These are phyloP conservation scores for Euleptes europaea DNA, from an alignment of 2,113 vertebrate genomes.

Conservation along the genomic window DNA sequence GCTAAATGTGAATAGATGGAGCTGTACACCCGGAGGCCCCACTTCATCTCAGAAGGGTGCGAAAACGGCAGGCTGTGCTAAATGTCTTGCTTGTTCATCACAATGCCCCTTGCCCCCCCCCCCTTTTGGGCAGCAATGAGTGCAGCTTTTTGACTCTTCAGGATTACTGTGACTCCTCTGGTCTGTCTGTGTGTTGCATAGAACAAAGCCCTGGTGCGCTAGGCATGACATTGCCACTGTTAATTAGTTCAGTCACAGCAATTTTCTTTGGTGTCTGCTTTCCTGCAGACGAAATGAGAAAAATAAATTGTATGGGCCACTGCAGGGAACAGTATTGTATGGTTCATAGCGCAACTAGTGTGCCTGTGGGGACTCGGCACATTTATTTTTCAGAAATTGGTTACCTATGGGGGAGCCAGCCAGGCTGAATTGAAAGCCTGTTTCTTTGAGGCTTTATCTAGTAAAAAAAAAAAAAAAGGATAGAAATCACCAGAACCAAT, in stretches of 20 bases:
- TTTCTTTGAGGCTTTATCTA: not conserved
- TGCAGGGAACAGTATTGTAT: conserved; percentile 5
- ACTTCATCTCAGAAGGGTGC: not conserved
- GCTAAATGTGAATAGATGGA: conserved; percentile 3
- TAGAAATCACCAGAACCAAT: rapidly evolving
- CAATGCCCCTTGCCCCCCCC: not conserved
- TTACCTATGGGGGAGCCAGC: not conserved
- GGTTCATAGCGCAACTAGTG: not conserved
- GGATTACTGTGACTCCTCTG: conserved; percentile 4
- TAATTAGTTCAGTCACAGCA: conserved; percentile 50
- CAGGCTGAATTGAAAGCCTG: not conserved
- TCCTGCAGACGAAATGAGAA: conserved; percentile 57
- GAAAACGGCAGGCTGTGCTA: not conserved
- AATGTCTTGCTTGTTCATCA: not conserved
- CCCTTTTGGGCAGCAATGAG: not conserved
- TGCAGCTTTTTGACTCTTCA: conserved; percentile 26
- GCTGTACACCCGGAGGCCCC: not conserved
- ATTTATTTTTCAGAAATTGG: not conserved
- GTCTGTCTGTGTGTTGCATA: conserved; percentile 21
- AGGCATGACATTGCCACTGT: conserved; percentile 32
- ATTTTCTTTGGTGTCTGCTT: conserved; percentile 53
- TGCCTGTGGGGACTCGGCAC: rapidly evolving
- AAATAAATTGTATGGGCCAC: conserved; percentile 35
- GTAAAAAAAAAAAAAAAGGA: rapidly evolving
- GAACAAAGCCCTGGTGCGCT: conserved; percentile 39